Conservation (phyloP, 1,140 invertebrate species). For the Drosophila kikkawai region DNA sequence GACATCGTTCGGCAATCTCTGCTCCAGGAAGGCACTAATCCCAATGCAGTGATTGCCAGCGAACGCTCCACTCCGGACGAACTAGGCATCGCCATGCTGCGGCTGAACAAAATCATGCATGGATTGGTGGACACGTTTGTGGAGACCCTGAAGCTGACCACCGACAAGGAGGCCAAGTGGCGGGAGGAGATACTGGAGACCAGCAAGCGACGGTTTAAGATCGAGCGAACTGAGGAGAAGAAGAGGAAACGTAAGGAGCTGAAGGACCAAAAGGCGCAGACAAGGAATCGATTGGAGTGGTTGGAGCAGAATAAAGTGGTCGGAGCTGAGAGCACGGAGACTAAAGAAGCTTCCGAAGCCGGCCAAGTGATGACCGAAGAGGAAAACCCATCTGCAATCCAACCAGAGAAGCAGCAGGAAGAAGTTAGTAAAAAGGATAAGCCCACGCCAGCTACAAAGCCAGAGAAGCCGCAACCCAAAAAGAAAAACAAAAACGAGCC, state of each 20-base stretch:
- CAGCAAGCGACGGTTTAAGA: constrained; percentile 69
- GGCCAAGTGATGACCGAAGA: neutral
- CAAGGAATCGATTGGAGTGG: constrained; percentile 72
- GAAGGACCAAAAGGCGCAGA: constrained; percentile 65
- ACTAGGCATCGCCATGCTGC: constrained; percentile 68
- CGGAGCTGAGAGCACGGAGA: neutral
- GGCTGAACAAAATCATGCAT: constrained; percentile 69
- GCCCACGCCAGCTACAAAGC: neutral
- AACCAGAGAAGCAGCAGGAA: neutral
- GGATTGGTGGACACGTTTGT: constrained; percentile 55
- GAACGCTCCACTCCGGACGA: constrained; percentile 73
- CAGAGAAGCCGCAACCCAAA: neutral
- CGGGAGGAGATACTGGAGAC: constrained; percentile 64
- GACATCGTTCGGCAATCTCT: constrained; percentile 61
- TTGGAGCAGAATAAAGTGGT: constrained; percentile 54
- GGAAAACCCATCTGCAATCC: neutral
- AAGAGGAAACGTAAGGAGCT: constrained; percentile 59
- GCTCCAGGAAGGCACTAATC: constrained; percentile 57
- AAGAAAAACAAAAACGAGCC: constrained; percentile 1
- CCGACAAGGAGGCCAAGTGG: constrained; percentile 59
- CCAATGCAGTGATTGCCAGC: constrained; percentile 65
- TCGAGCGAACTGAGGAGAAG: constrained; percentile 61
- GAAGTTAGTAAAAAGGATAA: neutral
- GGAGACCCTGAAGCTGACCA: constrained; percentile 43
- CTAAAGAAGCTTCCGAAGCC: neutral